Evolutionary conservation across 2,888 invertebrate genomes (phyloP), one percentile per base, ranked within the genome.

Genomic region (Xestoiulus laeticollis): DNA sequence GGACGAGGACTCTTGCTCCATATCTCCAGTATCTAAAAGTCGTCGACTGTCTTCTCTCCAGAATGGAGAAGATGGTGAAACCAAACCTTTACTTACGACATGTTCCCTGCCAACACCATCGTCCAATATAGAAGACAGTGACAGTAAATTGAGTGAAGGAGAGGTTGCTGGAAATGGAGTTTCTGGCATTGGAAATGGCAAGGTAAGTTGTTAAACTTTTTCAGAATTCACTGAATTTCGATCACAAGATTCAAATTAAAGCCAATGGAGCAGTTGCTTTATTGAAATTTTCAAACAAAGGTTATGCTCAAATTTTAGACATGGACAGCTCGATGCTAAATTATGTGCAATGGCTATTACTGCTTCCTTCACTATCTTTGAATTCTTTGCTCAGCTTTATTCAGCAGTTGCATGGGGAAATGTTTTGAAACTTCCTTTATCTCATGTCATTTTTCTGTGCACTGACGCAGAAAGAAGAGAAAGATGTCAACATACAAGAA

Each of bases 71-170:
- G 87, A 87, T n/a, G 87, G 87, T 14, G 87, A 87, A 43, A 87
- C 87, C n/a, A 87, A 87, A 78, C 87, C 87, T 19, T 44, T 87
- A n/a, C 87, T 87, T 10, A 78, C 78, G 16, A 87, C 68, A 14
- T 87, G 44, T 44, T 87, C 87, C 10, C 16, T 78, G 43, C 59
- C 44, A 32, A 86, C 86, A 12, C 86, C 86, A 86, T 26, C 86
- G 19, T 86, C 86, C 32, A 86, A 86, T 30, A 48, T 78, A 6
- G 48, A 44, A 38, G 85, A 85, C 48, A 85, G 22, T 4, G 85
- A 85, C 85, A 85, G 85, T 38, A 85, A 85, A 16, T 38, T 85
- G 85, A 85, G 85, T 32, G 85, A 85, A 38, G 19, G 43, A 3
- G 85, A 85, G 43, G 22, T 85, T 10, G 48, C 43, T 26, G 85